A percentile compares a stretch with the other conserved stretches of the same genome.
These are phyloP conservation scores for Onthophagus taurus DNA, from an alignment of 1,140 invertebrate genomes.

Conservation along the genomic window DNA sequence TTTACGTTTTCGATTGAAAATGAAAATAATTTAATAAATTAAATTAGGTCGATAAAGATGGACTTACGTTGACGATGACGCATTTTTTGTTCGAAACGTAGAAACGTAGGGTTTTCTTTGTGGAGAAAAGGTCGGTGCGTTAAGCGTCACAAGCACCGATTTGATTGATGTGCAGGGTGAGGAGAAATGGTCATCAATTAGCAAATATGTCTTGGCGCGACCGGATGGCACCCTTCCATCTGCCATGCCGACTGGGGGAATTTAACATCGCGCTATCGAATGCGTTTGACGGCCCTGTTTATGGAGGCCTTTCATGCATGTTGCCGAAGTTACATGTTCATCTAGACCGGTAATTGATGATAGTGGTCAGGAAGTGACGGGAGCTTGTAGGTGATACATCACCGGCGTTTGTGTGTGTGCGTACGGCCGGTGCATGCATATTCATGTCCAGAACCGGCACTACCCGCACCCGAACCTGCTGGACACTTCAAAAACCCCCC, in stretches of 20 bases:
- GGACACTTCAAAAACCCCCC: no score
- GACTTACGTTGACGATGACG: no score
- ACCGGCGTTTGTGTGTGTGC: constrained; percentile 33
- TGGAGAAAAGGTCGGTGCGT: no score
- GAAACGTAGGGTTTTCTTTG: no score
- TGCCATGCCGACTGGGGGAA: neutral
- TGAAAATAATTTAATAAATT: no score
- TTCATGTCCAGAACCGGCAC: constrained; percentile 28
- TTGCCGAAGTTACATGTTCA: constrained; percentile 37
- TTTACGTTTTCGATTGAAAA: no score
- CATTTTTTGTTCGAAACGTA: no score
- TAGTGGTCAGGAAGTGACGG: constrained; percentile 37
- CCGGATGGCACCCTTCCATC: neutral
- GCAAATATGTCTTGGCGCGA: constrained; percentile 21
- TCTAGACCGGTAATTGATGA: constrained; percentile 39
- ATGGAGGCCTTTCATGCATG: constrained; percentile 36
- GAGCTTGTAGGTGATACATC: constrained; percentile 39
- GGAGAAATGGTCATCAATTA: constrained; percentile 32
- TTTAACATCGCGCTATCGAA: constrained; percentile 13
- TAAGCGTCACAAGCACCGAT: no score
- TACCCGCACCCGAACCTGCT: neutral
- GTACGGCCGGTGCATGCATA: constrained; percentile 32
- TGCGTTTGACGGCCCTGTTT: constrained; percentile 31
- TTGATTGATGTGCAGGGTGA: no score
- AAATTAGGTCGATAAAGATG: no score